These are phyloP conservation scores for Cantharis rustica DNA, from an alignment of 2,888 invertebrate genomes.

Conservation along the genomic window DNA sequence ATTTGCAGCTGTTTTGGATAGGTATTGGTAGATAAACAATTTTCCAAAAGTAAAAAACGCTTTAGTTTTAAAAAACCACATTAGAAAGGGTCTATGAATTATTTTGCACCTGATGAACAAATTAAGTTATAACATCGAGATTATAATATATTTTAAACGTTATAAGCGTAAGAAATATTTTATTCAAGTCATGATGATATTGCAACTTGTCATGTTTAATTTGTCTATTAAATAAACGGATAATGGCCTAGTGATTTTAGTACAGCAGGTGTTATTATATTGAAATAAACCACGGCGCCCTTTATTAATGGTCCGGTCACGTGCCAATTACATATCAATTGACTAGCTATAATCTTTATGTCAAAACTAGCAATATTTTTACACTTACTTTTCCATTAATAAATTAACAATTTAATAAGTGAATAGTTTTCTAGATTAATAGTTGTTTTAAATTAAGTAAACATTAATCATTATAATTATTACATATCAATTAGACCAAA, in stretches of 20 bases:
- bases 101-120: conserved; percentile 13
- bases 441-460: neutral
- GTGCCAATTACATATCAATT: conserved; percentile 21
- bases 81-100: conserved; percentile 3
- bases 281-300: conserved; percentile 37
- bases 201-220: conserved; percentile 46
- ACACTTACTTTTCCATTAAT: neutral
- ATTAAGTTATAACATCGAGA: conserved; percentile 23
- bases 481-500: neutral
- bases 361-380: neutral
- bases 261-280: conserved; percentile 45
- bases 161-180: conserved; percentile 3
- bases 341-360: neutral
- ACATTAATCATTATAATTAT: too few relatives aligned
- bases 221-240: conserved; percentile 44
- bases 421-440: neutral
- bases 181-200: conserved; percentile 37
- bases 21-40: neutral
- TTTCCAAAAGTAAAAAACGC: neutral
- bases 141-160: conserved; percentile 13
- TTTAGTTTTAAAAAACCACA: neutral
- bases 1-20: conserved; percentile 10
- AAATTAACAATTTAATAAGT: neutral
- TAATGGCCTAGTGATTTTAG: conserved; percentile 40
- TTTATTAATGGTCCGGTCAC: conserved; percentile 34